Percentiles rank a stretch among this genome's conserved stretches.
Conservation (phyloP, 2,113 vertebrate genomes). For the Ibidorhyncha struthersii region DNA sequence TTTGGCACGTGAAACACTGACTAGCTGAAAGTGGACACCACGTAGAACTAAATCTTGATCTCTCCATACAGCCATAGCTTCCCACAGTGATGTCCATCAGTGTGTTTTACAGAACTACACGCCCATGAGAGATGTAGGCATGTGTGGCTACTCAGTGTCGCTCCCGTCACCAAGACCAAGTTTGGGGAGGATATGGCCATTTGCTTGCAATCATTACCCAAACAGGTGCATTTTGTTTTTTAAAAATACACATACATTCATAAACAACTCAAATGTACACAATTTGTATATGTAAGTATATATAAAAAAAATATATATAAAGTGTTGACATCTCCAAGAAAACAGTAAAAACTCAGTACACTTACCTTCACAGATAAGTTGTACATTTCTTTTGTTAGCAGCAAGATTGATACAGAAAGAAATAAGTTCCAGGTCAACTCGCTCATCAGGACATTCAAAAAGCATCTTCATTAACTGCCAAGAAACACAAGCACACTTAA, state of each 20-base stretch:
- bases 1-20: background rate
- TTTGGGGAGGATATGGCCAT: background rate
- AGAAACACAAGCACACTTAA: constrained; percentile 27
- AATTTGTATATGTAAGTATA: background rate
- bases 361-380: constrained; percentile 94
- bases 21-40: background rate
- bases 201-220: background rate
- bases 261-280: background rate
- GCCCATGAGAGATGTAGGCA: background rate
- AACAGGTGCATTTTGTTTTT: background rate
- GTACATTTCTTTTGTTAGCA: constrained; percentile 93
- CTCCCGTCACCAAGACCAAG: background rate
- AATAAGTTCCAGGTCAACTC: constrained; percentile 90
- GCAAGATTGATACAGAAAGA: constrained; percentile 97
- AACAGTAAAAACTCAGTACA: background rate
- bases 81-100: background rate
- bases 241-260: background rate
- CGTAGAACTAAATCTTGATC: background rate
- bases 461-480: constrained; percentile 93
- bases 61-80: background rate
- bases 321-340: background rate
- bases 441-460: constrained; percentile 85
- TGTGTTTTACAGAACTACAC: background rate
- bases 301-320: background rate
- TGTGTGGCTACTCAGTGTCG: background rate